These are phyloP conservation scores for Enteromius argenteus DNA, from an alignment of 2,797 vertebrate species.

Conservation along the genomic window DNA sequence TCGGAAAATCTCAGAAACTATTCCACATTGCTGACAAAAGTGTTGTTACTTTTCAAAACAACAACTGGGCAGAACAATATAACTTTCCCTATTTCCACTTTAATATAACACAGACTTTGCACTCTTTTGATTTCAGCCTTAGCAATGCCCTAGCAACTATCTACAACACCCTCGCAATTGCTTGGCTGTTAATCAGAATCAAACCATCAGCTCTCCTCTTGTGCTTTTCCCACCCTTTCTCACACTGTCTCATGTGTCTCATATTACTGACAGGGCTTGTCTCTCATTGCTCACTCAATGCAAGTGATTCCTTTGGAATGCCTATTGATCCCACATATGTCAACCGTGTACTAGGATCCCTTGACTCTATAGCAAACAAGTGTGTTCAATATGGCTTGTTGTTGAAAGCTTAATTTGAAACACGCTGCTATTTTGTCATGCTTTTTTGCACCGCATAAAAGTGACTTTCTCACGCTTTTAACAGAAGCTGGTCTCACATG, in stretches of 20 bases:
- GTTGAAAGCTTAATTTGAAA: slow-evolving; percentile 69
- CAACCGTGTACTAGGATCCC: slow-evolving; percentile 62
- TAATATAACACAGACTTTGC: background rate
- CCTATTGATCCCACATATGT: slow-evolving; percentile 71
- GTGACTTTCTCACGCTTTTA: slow-evolving; percentile 53
- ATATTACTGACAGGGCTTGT: slow-evolving; percentile 30
- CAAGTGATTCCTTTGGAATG: slow-evolving; percentile 56
- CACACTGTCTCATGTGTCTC: slow-evolving; percentile 16
- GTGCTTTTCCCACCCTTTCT: slow-evolving; percentile 13
- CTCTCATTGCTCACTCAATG: slow-evolving; percentile 30
- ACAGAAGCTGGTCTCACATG: slow-evolving; percentile 52
- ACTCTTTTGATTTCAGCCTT: background rate
- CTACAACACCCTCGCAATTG: background rate
- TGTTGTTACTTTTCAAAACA: slow-evolving; percentile 1
- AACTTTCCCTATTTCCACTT: background rate
- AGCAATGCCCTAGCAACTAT: slow-evolving; percentile 8
- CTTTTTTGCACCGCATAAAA: slow-evolving; percentile 22
- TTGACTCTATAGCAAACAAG: slow-evolving; percentile 66
- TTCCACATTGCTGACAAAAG: background rate
- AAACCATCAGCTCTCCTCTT: slow-evolving; percentile 7
- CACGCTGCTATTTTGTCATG: slow-evolving; percentile 59
- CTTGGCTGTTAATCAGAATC: background rate
- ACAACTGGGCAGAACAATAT: background rate
- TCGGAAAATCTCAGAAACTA: background rate
- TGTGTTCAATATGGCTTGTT: slow-evolving; percentile 68